Evolutionary conservation across 2,888 invertebrate genomes (phyloP), one percentile per base, ranked within the genome.

Genomic region (Embidobia sp.): DNA sequence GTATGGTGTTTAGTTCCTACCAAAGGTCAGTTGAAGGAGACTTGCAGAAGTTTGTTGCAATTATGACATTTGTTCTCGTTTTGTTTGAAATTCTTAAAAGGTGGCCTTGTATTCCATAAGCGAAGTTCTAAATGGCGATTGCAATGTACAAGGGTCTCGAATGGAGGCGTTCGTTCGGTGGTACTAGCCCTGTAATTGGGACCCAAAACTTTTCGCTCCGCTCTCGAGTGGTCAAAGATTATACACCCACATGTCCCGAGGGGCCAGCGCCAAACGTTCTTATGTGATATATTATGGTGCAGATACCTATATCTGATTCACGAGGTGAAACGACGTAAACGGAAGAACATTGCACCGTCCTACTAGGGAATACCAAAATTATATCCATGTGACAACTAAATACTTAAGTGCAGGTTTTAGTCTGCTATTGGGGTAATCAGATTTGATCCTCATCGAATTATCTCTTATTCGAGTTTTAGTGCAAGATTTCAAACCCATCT

Each of bases 241-340:
- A 89, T 89, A 89, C 89, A 89, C 89, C 89, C 89, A 88, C 85
- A 83, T 89, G 88, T 89, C 89, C 89, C 80, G 86, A 86, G 89
- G 89, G 85, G 80, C 82, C 83, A 80, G 82, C 82, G 81, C 85
- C 86, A 81, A 85, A 83, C 84, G 84, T 82, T 86, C 85, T 84
- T 85, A 84, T 86, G 87, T 88, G 87, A 88, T 88, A 88, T 88
- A 89, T 88, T 86, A 85, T 87, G 84, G 82, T 85, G 84, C 83
- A 84, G 87, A 86, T 88, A 86, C 85, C 85, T 86, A 82, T 87
- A 88, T 89, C 88, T 88, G 88, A 89, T 89, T 85, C 86, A 87
- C 85, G 87, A 87, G 86, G 84, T 85, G 84, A 86, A 86, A 83
- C 82, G 81, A 83, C 85, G 87, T 87, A 86, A 87, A 85, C 85